These are phyloP conservation scores for Sicus ferrugineus DNA, from an alignment of 2,888 invertebrate genomes.

Conservation along the genomic window DNA sequence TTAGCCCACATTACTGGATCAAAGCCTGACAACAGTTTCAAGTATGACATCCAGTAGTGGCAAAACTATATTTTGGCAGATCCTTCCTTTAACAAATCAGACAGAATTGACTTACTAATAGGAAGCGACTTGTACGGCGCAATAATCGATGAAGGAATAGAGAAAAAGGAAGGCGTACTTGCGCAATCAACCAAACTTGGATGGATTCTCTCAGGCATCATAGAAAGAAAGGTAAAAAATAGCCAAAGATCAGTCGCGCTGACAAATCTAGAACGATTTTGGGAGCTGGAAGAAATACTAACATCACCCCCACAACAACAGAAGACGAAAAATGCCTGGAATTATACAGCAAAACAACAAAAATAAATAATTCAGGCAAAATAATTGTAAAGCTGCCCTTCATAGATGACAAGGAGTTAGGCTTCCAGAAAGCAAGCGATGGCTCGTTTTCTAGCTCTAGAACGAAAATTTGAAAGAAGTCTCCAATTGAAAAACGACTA, in stretches of 20 bases:
- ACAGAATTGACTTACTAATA: conserved; percentile 8
- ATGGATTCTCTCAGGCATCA: neutral
- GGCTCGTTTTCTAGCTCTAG: conserved; percentile 13
- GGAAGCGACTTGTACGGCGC: neutral
- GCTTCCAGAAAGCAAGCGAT: conserved; percentile 26
- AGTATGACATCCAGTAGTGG: conserved; percentile 1
- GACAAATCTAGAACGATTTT: conserved; percentile 4
- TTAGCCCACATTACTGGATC: neutral
- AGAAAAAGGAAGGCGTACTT: neutral
- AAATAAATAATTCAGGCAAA: neutral
- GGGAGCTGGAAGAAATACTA: conserved; percentile 2
- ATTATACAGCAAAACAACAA: neutral
- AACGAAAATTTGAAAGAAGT: conserved; percentile 10
- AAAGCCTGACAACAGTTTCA: neutral
- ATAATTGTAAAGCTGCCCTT: neutral
- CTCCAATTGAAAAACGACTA: conserved; percentile 11
- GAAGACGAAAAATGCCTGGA: neutral
- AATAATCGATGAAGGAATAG: conserved; percentile 1
- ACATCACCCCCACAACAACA: neutral
- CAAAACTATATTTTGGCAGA: conserved; percentile 8
- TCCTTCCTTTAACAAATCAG: conserved; percentile 14
- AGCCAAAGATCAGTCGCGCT: neutral
- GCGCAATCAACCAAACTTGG: neutral
- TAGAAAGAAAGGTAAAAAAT: neutral
- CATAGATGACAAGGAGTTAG: conserved; percentile 17